A percentile compares a stretch with the other conserved stretches of the same genome.
phyloP scores from a whole-genome alignment of 2,797 vertebrate species.

The Menidia menidia region DNA sequence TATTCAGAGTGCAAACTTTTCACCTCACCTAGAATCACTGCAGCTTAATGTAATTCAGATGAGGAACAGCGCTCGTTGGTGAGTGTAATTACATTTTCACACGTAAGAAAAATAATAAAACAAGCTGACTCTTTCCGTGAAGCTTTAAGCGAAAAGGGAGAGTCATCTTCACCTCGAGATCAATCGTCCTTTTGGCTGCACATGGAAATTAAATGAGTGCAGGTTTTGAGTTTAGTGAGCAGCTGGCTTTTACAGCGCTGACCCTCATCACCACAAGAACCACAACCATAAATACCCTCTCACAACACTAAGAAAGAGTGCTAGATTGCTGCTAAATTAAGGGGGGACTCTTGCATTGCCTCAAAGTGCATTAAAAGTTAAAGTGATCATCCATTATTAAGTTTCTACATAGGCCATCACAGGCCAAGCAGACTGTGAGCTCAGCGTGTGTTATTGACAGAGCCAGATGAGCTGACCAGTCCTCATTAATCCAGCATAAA shows the following conservation, averaged over 20 bases:
- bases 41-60: slow-evolving; percentile 37
- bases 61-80: slow-evolving; percentile 28
- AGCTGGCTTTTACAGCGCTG: slow-evolving; percentile 33
- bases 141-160: not conserved
- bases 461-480: slow-evolving; percentile 51
- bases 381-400: slow-evolving; percentile 78
- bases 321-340: slow-evolving; percentile 73
- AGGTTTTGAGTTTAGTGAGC: slow-evolving; percentile 30
- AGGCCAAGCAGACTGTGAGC: slow-evolving; percentile 45
- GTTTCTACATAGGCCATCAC: slow-evolving; percentile 67
- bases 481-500: slow-evolving; percentile 63
- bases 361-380: slow-evolving; percentile 76
- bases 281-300: slow-evolving; percentile 41
- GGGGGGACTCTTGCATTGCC: slow-evolving; percentile 60
- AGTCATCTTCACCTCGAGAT: not conserved
- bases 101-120: slow-evolving; percentile 16
- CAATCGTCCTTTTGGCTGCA: not conserved
- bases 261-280: slow-evolving; percentile 45
- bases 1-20: slow-evolving; percentile 54
- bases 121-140: not conserved
- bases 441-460: slow-evolving; percentile 50
- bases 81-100: slow-evolving; percentile 44
- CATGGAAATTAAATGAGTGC: slow-evolving; percentile 7
- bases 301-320: slow-evolving; percentile 33
- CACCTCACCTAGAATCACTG: slow-evolving; percentile 40